A percentile compares a stretch with the other conserved stretches of the same genome.
Conservation (phyloP, 2,888 invertebrate genomes). For the Catocala nupta region DNA sequence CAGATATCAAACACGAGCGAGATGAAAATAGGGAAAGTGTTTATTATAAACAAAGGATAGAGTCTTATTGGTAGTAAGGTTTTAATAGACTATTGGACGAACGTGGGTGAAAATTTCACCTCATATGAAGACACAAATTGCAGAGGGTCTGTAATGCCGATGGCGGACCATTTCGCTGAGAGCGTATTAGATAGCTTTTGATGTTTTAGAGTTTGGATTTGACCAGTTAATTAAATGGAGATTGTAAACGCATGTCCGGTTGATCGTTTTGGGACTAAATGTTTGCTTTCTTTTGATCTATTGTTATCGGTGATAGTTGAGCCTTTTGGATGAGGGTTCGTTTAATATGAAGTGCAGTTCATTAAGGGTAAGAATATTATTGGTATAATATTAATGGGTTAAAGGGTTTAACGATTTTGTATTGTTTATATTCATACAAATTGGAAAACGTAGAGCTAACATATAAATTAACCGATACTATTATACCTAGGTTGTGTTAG, state of each 20-base stretch:
- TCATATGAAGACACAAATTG: conserved; percentile 73
- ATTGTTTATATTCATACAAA: neutral
- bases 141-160: conserved; percentile 68
- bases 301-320: conserved; percentile 49
- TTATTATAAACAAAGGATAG: conserved; percentile 86
- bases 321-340: conserved; percentile 25
- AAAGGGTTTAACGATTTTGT: neutral
- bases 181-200: conserved; percentile 85
- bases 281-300: conserved; percentile 64
- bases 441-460: too few species aligned
- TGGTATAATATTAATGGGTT: neutral
- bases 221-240: conserved; percentile 81
- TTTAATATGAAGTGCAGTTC: conserved; percentile 3
- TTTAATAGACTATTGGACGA: conserved; percentile 74
- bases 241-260: conserved; percentile 68
- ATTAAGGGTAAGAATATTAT: neutral
- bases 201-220: conserved; percentile 78
- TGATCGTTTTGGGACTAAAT: conserved; percentile 67
- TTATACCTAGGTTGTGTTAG: too few species aligned
- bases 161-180: conserved; percentile 81
- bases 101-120: conserved; percentile 71
- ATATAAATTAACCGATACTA: too few species aligned
- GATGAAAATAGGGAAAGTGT: conserved; percentile 78
- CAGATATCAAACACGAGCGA: conserved; percentile 46
- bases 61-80: conserved; percentile 82